A percentile compares a stretch with the other conserved stretches of the same genome.
Conservation (phyloP, 2,113 vertebrate genomes). For the Coregonus clupeaformis region DNA sequence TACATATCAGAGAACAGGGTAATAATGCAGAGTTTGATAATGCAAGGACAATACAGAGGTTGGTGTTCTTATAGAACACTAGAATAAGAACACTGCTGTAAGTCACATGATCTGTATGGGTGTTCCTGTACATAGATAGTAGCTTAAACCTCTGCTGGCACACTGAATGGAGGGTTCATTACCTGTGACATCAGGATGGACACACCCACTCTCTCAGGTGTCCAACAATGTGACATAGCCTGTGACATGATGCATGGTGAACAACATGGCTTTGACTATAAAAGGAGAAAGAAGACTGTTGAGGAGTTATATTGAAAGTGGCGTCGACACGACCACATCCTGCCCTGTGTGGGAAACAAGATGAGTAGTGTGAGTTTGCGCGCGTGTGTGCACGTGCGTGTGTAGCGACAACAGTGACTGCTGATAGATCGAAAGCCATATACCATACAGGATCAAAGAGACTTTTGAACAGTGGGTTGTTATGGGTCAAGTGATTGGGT, state of each 20-base stretch:
- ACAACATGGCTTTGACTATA: slow-evolving; percentile 62
- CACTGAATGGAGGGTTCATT: not conserved
- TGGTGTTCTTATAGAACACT: too few species aligned
- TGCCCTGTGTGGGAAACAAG: slow-evolving; percentile 50
- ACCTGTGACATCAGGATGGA: not conserved
- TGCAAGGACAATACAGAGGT: too few species aligned
- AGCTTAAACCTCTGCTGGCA: not conserved
- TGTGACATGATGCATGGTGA: slow-evolving; percentile 6
- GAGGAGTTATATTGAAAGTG: slow-evolving; percentile 64
- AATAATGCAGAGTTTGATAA: too few species aligned
- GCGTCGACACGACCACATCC: slow-evolving; percentile 69
- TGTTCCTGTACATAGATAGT: not conserved
- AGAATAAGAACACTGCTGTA: too few species aligned
- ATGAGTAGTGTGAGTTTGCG: slow-evolving; percentile 12
- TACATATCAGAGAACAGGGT: too few species aligned
- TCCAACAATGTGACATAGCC: not conserved
- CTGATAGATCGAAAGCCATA: slow-evolving; percentile 22
- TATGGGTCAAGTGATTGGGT: not conserved
- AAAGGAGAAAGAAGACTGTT: slow-evolving; percentile 62
- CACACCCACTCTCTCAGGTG: slow-evolving; percentile 12
- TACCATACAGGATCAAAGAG: not conserved
- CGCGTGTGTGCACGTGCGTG: slow-evolving; percentile 9
- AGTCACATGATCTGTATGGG: not conserved
- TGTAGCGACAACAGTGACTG: slow-evolving; percentile 25
- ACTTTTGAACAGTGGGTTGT: not conserved